These are phyloP conservation scores for Drosophila quinaria DNA, from an alignment of 2,888 invertebrate genomes.

Conservation along the genomic window DNA sequence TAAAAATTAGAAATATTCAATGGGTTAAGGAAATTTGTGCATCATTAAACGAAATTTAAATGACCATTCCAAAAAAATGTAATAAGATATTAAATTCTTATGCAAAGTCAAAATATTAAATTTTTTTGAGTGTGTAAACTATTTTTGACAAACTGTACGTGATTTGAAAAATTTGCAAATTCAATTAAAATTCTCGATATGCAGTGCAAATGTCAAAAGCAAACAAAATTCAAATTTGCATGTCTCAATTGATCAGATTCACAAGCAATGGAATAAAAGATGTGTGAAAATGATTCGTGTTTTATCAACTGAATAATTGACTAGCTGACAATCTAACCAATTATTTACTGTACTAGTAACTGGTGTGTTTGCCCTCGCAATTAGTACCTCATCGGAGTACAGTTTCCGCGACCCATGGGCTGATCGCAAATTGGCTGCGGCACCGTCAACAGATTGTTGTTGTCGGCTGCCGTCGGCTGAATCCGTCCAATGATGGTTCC, in stretches of 20 bases:
- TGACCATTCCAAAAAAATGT: too few relatives aligned
- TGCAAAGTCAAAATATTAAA: too few relatives aligned
- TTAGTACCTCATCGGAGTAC: slow-evolving; percentile 81
- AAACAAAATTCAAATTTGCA: slow-evolving; percentile 29
- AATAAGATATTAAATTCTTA: too few relatives aligned
- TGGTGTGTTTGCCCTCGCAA: slow-evolving; percentile 50
- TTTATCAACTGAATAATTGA: slow-evolving; percentile 17
- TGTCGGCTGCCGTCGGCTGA: slow-evolving; percentile 73
- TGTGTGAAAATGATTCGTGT: slow-evolving; percentile 31
- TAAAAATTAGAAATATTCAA: too few relatives aligned
- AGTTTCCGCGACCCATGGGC: slow-evolving; percentile 81
- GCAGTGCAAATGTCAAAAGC: slow-evolving; percentile 30
- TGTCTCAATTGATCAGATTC: slow-evolving; percentile 51
- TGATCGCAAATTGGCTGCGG: slow-evolving; percentile 84
- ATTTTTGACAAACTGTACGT: too few relatives aligned
- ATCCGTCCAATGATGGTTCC: slow-evolving; percentile 79
- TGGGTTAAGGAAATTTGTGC: too few relatives aligned
- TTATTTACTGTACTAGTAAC: slow-evolving; percentile 1
- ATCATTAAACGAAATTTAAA: too few relatives aligned
- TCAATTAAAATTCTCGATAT: slow-evolving; percentile 7
- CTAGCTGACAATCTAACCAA: slow-evolving; percentile 17
- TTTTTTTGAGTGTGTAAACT: too few relatives aligned
- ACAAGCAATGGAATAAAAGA: slow-evolving; percentile 32
- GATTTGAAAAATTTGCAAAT: slow-evolving; percentile 6
- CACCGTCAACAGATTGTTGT: slow-evolving; percentile 82